Evolutionary conservation across 2,888 invertebrate species (phyloP), one percentile per base, ranked within the genome.

Genomic region (Nudaria mundana): DNA sequence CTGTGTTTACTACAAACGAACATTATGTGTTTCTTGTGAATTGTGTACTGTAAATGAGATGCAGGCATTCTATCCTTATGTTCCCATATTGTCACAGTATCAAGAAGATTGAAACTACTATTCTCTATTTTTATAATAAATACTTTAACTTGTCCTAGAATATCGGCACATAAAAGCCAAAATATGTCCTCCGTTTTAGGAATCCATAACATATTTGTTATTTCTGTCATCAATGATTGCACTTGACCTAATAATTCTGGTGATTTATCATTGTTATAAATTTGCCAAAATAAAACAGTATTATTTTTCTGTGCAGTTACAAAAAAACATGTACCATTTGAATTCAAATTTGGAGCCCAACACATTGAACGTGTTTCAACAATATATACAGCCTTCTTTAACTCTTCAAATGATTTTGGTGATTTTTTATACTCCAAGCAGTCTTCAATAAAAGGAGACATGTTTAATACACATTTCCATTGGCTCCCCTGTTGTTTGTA

Each of bases 221-320:
- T 71, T 59, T 82, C 81, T 35, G 48, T 52, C 16, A 52, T 42
- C 23, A 65, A 55, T 14, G 45, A 53, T 30, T 59, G 20, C 11
- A 77, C 40, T 25, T 61, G 36, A 1, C 64, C 64, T 33, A 63
- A 46, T 2, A 68, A 47, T 20, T 46, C 44, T 6, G 76, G 24
- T 14, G 37, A 40, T 5, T 37, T 34, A 3, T 57, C 34, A 4
- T 46, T 37, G 28, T 37, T 44, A 28, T 52, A 48, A 23, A 86
- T 37, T 8, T 52, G 43, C 88, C 86, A 88, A 39, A 86, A 65
- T 22, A 80, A 36, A 15, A 87, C 44, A 0, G 48, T 43, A 4
- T 72, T 71, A 63, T 74, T 77, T 51, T 72, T 85, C 45, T 87
- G 87, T 22, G 76, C 74, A 0, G 86, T 81, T 0, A 76, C 70